These are phyloP conservation scores for Oscheius sp. DNA, from an alignment of 2,888 invertebrate species.

Conservation along the genomic window DNA sequence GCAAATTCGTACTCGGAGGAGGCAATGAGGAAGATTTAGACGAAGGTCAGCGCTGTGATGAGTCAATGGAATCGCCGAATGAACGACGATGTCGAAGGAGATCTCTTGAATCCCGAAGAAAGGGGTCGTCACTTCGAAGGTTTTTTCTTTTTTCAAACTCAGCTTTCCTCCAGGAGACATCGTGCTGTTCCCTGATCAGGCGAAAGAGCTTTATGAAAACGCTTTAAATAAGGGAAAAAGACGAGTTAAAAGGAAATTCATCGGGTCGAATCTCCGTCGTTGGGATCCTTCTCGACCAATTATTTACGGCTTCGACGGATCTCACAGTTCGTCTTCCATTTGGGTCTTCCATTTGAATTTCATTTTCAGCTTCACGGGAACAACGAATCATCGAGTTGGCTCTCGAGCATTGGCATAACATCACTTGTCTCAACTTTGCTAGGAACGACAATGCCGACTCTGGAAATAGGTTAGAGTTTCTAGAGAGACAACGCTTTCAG, in stretches of 20 bases:
- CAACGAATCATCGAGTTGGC: slow-evolving; percentile 70
- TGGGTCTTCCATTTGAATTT: too few species aligned
- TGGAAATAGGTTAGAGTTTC: slow-evolving; percentile 32
- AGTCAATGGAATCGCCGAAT: slow-evolving; percentile 30
- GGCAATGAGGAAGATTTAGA: slow-evolving; percentile 11
- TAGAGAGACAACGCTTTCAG: too few species aligned
- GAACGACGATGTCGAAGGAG: slow-evolving; percentile 33
- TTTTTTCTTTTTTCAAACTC: too few species aligned
- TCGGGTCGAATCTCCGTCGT: slow-evolving; percentile 65
- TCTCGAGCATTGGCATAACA: slow-evolving; percentile 70
- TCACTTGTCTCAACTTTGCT: slow-evolving; percentile 69
- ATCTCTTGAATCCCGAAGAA: slow-evolving; percentile 59
- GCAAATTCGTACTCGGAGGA: neutral
- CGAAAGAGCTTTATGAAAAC: slow-evolving; percentile 57
- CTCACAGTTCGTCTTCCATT: slow-evolving; percentile 63
- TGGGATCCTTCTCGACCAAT: slow-evolving; percentile 68
- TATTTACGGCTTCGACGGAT: slow-evolving; percentile 69
- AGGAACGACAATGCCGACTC: slow-evolving; percentile 48
- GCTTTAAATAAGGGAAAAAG: slow-evolving; percentile 45
- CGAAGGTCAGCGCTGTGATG: slow-evolving; percentile 3
- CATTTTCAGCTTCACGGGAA: slow-evolving; percentile 63
- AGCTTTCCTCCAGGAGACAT: slow-evolving; percentile 66
- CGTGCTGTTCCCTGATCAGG: slow-evolving; percentile 67
- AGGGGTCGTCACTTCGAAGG: slow-evolving; percentile 65
- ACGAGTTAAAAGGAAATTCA: slow-evolving; percentile 65